Percentiles rank a stretch among this genome's conserved stretches.
These are phyloP conservation scores for Leptinotarsa lineolata DNA, from an alignment of 1,140 invertebrate species.

Conservation along the genomic window DNA sequence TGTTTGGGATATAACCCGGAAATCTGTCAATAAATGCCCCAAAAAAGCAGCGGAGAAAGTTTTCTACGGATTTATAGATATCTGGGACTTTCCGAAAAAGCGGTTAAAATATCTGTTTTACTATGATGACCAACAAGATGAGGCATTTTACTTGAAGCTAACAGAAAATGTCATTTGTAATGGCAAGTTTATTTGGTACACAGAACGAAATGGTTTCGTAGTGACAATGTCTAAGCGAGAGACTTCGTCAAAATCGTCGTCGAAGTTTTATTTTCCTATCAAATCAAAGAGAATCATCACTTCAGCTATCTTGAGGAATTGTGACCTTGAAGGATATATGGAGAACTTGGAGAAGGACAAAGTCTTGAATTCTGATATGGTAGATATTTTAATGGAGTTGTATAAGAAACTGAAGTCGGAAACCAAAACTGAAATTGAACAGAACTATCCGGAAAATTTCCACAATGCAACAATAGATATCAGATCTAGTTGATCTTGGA, in stretches of 20 bases:
- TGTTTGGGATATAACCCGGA: not conserved
- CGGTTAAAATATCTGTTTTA: slow-evolving; percentile 8
- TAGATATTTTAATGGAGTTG: not conserved
- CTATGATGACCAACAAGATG: not conserved
- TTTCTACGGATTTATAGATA: not conserved
- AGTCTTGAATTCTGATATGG: not conserved
- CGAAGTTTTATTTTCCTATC: not conserved
- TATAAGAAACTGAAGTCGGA: not conserved
- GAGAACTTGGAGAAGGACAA: not conserved
- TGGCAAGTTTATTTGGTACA: slow-evolving; percentile 5
- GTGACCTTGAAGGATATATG: slow-evolving; percentile 10
- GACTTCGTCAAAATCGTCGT: too few species aligned
- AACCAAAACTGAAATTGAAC: not conserved
- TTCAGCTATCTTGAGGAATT: slow-evolving; percentile 5
- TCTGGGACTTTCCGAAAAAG: slow-evolving; percentile 1
- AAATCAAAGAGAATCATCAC: not conserved
- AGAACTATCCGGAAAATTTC: not conserved
- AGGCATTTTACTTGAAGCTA: not conserved
- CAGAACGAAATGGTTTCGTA: slow-evolving; percentile 1
- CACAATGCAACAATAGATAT: not conserved
- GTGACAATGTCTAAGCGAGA: not conserved
- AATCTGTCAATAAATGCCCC: not conserved
- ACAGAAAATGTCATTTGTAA: not conserved
- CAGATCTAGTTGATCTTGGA: not conserved
- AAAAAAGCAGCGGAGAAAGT: not conserved